These are phyloP conservation scores for Eumerus sabulonum DNA, from an alignment of 2,888 invertebrate genomes.

Conservation along the genomic window DNA sequence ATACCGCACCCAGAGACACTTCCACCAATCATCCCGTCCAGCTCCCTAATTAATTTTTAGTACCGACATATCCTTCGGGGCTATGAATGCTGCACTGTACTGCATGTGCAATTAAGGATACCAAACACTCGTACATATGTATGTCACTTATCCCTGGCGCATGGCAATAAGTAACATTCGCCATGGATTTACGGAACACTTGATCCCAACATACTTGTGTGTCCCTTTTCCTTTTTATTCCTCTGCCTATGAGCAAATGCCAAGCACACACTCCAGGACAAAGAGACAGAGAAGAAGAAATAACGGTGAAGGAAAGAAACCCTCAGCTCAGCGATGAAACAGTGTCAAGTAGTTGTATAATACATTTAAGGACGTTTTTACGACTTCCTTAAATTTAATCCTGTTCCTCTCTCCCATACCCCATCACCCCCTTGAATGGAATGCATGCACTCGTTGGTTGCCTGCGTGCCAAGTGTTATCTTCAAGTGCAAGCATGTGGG, in stretches of 20 bases:
- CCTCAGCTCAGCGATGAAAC: slow-evolving; percentile 19
- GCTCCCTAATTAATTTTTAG: too few species aligned
- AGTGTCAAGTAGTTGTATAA: slow-evolving; percentile 63
- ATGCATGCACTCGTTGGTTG: too few species aligned
- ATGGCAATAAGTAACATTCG: slow-evolving; percentile 41
- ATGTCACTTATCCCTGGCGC: slow-evolving; percentile 13
- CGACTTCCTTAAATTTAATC: slow-evolving; percentile 62
- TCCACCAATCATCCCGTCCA: slow-evolving; percentile 4
- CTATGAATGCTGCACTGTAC: slow-evolving; percentile 31
- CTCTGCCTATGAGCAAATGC: slow-evolving; percentile 9
- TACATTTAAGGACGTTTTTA: slow-evolving; percentile 60
- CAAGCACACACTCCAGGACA: slow-evolving; percentile 37
- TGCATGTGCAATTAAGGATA: slow-evolving; percentile 53
- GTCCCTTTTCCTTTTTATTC: slow-evolving; percentile 17
- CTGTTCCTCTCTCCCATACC: slow-evolving; percentile 23
- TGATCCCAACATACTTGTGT: slow-evolving; percentile 47
- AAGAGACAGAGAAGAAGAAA: slow-evolving; percentile 27
- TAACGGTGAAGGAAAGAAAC: slow-evolving; percentile 18
- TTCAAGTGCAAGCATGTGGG: slow-evolving; percentile 54
- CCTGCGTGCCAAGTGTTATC: slow-evolving; percentile 53
- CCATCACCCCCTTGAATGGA: slow-evolving; percentile 11
- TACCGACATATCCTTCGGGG: background rate
- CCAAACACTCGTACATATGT: slow-evolving; percentile 59
- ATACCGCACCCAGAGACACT: slow-evolving; percentile 4
- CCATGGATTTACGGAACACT: slow-evolving; percentile 35